A percentile compares a stretch with the other conserved stretches of the same genome.
Evolutionary conservation across 2,797 vertebrate species (phyloP).

Genomic region (Columba guinea): DNA sequence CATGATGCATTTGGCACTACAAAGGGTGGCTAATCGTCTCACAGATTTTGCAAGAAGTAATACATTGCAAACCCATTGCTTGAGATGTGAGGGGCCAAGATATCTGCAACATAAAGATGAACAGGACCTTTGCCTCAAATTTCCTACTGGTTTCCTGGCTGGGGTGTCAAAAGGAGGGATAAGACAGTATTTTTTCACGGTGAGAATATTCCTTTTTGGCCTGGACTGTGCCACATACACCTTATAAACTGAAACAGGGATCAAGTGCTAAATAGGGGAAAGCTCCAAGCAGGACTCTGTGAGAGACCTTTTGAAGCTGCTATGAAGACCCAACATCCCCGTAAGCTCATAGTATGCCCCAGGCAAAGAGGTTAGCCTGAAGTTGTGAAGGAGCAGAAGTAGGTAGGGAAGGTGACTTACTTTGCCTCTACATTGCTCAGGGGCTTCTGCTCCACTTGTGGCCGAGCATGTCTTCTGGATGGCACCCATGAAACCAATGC

Average conservation of each 20-base stretch:
- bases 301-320: not conserved
- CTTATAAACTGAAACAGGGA: not conserved
- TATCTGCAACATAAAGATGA: not conserved
- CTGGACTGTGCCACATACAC: not conserved
- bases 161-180: not conserved
- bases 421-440: not conserved
- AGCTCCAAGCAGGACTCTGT: not conserved
- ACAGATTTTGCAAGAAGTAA: not conserved
- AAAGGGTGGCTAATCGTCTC: not conserved
- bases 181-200: not conserved
- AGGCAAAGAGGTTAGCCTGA: not conserved
- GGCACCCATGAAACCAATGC: not conserved
- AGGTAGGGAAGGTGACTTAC: not conserved
- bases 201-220: not conserved
- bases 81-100: not conserved
- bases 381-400: not conserved
- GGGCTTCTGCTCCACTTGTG: constrained; percentile 12
- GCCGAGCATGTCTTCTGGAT: not conserved
- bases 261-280: not conserved
- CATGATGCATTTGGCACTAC: not conserved
- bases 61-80: not conserved
- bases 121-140: not conserved
- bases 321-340: not conserved
- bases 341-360: not conserved
- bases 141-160: not conserved